Conservation (phyloP, 2,113 vertebrate species). For the Climacteris rufus region DNA sequence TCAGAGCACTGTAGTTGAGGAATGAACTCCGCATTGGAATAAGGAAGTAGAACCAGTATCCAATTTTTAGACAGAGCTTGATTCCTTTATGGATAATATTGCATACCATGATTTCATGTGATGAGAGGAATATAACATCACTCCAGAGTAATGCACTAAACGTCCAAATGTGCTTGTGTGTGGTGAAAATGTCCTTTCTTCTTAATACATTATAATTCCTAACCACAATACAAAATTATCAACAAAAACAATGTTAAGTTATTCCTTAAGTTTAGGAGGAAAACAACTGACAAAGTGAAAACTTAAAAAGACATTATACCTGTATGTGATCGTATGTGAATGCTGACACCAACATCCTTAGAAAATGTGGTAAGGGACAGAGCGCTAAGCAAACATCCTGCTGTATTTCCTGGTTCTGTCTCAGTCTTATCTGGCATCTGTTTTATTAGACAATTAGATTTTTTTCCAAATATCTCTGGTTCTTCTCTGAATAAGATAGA, state of each 20-base stretch:
- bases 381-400: rapidly evolving
- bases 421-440: background rate
- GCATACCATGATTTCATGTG: background rate
- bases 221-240: background rate
- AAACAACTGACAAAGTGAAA: background rate
- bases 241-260: background rate
- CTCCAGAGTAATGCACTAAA: background rate
- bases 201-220: background rate
- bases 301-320: rapidly evolving
- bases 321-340: background rate
- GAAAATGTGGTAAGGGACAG: background rate
- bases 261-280: background rate
- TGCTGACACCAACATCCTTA: background rate
- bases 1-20: background rate
- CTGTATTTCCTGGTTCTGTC: background rate
- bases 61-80: background rate
- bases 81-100: background rate
- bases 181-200: background rate
- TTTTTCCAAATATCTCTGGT: background rate
- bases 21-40: background rate
- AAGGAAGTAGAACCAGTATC: background rate
- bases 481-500: background rate
- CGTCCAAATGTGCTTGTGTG: background rate
- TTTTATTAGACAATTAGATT: background rate
- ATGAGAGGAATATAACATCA: background rate